phyloP scores from a whole-genome alignment of 2,888 invertebrate genomes.

The Cerastis rubricosa region DNA sequence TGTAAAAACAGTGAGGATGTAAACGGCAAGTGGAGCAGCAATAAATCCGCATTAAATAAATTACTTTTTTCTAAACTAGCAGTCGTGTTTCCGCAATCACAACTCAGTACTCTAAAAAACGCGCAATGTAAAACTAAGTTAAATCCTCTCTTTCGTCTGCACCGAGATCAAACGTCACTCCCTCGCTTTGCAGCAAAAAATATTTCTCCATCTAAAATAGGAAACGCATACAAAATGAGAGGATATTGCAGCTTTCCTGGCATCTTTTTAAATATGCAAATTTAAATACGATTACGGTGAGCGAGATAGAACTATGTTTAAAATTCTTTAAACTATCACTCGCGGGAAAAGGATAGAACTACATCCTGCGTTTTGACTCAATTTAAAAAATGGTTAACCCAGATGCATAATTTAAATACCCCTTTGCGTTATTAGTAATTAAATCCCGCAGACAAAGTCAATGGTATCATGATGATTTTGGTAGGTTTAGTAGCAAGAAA shows the following conservation, averaged over 20 bases:
- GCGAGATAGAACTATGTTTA: conserved; percentile 65
- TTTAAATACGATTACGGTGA: conserved; percentile 80
- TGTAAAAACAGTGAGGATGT: not conserved
- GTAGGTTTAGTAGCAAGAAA: conserved; percentile 16
- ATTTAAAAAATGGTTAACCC: conserved; percentile 71
- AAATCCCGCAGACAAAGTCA: conserved; percentile 56
- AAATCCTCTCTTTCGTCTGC: conserved; percentile 42
- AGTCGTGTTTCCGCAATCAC: conserved; percentile 19
- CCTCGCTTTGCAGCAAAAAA: conserved; percentile 65
- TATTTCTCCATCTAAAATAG: conserved; percentile 74
- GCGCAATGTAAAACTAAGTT: conserved; percentile 43
- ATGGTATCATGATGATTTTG: conserved; percentile 52
- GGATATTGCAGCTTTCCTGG: conserved; percentile 76
- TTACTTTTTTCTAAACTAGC: conserved; percentile 6
- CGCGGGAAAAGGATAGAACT: conserved; percentile 65
- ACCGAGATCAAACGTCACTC: conserved; percentile 65
- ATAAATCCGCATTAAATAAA: not conserved
- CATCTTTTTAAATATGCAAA: conserved; percentile 83
- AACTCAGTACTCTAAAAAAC: conserved; percentile 30
- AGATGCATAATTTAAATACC: conserved; percentile 74
- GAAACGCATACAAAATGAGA: conserved; percentile 80
- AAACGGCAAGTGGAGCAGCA: not conserved
- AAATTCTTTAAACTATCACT: conserved; percentile 36
- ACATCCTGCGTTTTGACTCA: conserved; percentile 42
- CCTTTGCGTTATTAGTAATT: conserved; percentile 68